These are phyloP conservation scores for Turritopsis dohrnii DNA, from an alignment of 30 jellyfish, hydroid and myxozoan species.

Conservation along the genomic window DNA sequence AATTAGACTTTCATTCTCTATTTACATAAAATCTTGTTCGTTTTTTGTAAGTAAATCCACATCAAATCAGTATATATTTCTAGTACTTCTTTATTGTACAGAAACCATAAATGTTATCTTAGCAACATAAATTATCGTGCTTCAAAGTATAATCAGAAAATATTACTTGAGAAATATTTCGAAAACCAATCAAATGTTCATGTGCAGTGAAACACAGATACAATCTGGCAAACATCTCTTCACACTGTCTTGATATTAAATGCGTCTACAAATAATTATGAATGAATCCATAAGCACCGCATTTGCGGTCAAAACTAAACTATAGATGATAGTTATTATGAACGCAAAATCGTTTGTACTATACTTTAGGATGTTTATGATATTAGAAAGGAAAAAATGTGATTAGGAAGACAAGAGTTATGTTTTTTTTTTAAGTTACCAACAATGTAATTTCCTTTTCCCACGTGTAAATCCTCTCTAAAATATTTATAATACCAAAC, in stretches of 20 bases:
- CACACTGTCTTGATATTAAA: background rate
- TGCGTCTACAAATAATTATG: background rate
- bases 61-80: no score
- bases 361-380: background rate
- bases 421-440: background rate
- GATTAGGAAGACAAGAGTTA: no score
- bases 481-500: background rate
- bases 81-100: no score
- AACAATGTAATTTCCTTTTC: background rate
- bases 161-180: no score
- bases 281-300: background rate
- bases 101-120: no score
- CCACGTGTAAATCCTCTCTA: background rate
- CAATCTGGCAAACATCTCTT: background rate
- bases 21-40: no score
- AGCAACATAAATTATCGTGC: no score
- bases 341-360: background rate
- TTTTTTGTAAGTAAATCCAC: no score
- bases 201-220: background rate
- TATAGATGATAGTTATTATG: background rate
- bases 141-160: no score
- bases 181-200: no score
- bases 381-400: no score
- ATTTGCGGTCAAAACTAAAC: background rate
- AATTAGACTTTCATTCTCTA: no score